Percentiles rank a stretch among this genome's conserved stretches.
phyloP scores from a whole-genome alignment of 2,797 vertebrate species.

The Schizopygopsis pylzovi region DNA sequence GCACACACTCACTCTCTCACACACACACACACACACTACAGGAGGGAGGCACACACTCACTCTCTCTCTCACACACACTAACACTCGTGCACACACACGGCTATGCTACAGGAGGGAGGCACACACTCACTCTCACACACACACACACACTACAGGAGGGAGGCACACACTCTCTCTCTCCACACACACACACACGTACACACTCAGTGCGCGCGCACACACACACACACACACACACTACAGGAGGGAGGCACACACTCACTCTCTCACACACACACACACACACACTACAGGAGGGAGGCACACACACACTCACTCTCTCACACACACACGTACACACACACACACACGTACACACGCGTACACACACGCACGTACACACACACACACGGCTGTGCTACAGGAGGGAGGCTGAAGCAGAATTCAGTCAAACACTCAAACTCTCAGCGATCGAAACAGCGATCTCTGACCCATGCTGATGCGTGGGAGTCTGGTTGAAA shows the following conservation, averaged over 20 bases:
- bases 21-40: conserved; percentile 3
- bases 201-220: too few relatives aligned
- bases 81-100: not conserved
- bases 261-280: not conserved
- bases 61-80: not conserved
- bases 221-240: conserved; percentile 19
- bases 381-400: not conserved
- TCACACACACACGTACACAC: not conserved
- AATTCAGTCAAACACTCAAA: conserved; percentile 59
- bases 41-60: too few relatives aligned
- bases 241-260: too few relatives aligned
- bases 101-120: too few relatives aligned
- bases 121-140: too few relatives aligned
- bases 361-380: not conserved
- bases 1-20: too few relatives aligned
- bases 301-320: too few relatives aligned
- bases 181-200: not conserved
- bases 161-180: too few relatives aligned
- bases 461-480: conserved; percentile 33
- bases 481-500: conserved; percentile 26
- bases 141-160: too few relatives aligned
- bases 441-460: not conserved
- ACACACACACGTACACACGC: not conserved
- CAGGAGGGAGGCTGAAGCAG: conserved; percentile 67
- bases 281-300: too few relatives aligned